Base-by-base conservation (phyloP, 2,113 vertebrate species). In the Heptranchias perlo region DNA sequence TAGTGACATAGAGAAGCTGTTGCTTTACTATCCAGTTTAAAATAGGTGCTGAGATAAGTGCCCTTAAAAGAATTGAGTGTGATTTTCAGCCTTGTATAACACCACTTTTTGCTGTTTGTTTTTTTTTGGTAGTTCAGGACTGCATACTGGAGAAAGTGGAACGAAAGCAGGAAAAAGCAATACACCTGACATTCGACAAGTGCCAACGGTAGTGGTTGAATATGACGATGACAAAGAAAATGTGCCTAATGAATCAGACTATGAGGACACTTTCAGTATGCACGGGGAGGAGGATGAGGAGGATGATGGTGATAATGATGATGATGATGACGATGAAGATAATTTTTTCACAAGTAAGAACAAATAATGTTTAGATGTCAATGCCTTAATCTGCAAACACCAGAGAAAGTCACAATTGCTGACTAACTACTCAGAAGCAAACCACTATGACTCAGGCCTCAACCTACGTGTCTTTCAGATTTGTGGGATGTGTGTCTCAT, bases 191-290 rank as follows among this genome's bases (percentile, higher is more conserved):
- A 98, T 99, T 96, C 98, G 99, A 98, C 98, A 99, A 98, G 98
- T 99, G 97, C 99, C 99, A 97, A 98, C 98, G 16, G 98, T 99
- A 97, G 98, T 99, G 97, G 98, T 99, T 96, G 99, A 99, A 97
- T 99, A 98, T 4, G 99, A 99, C 96, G 99, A 99, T 89, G 98
- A 99, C 97, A 99, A 99, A 97, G 99, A 99, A 98, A 99, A 99
- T 97, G 98, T 99, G 98, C 99, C 99, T 97, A 98, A 98, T 82
- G 99, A 99, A 97, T 97, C 98, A 0, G 98, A 99, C 97, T 99
- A 99, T 0, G 99, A 99, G 97, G 99, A 99, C 96, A 98, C 99
- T 96, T 98, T 99, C 97, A 98, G 98, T 97, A 98, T 99, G 96
- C 99, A 99, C 96, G 97, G 98, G 76, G 98, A 99, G 47, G 99